These are phyloP conservation scores for Ceriagrion tenellum DNA, from an alignment of 2,888 invertebrate species.

Conservation along the genomic window DNA sequence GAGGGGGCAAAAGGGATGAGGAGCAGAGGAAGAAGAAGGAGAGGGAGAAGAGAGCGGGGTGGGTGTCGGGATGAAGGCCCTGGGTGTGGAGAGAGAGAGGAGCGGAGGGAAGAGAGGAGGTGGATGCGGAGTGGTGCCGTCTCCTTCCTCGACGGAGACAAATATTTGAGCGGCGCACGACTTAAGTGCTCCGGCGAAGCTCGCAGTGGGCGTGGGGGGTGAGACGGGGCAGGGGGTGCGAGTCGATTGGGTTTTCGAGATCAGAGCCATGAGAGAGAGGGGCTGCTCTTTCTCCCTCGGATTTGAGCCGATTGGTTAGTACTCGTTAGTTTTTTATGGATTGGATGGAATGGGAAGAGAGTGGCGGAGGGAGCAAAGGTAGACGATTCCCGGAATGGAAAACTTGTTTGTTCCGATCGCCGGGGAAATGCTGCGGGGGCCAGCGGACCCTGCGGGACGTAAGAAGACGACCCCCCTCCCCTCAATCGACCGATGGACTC, in stretches of 20 bases:
- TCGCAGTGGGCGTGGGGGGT: background rate
- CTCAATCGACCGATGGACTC: no score
- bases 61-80: background rate
- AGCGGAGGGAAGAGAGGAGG: background rate
- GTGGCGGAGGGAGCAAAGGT: background rate
- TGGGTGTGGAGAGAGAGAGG: background rate
- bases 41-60: background rate
- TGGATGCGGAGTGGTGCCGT: background rate
- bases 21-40: background rate
- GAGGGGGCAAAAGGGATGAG: background rate
- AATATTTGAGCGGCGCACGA: background rate
- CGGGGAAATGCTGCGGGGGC: background rate
- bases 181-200: slow-evolving; percentile 21
- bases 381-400: slow-evolving; percentile 11
- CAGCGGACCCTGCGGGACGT: no score
- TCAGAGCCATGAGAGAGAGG: background rate
- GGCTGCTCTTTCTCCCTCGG: background rate
- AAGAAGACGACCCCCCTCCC: no score
- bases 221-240: background rate
- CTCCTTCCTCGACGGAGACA: background rate
- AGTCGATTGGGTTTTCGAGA: background rate
- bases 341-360: background rate
- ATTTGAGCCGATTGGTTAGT: slow-evolving; percentile 28
- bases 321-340: slow-evolving; percentile 27
- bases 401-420: background rate